Base-by-base conservation (phyloP, 92 coral and sea anemone genomes). In the Hydrozoanthus gracilis region DNA sequence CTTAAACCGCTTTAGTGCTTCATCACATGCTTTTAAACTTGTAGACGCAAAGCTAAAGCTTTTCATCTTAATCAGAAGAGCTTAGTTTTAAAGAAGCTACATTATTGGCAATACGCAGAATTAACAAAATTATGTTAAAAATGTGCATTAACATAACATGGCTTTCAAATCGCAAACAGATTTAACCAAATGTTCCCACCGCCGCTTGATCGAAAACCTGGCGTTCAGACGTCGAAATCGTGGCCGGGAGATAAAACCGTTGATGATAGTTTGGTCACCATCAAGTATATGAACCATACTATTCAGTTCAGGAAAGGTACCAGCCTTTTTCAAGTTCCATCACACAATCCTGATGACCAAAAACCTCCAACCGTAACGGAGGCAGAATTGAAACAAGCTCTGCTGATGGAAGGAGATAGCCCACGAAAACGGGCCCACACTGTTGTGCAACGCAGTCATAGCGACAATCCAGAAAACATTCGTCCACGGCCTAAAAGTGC, bases 111-210 rank as follows among this genome's bases (percentile, higher is more conserved):
- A 80, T 27, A 13, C 69, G 44, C 85, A 48, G 7, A 65, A 20
- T 51, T 80, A 35, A 65, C 64, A 17, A 65, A 46, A 49, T 79
- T 61, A 61, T n/a, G 14, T 7, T 62, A 80, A 65, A 65, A 46
- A 27, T 68, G 73, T 68, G 73, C 58, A 80, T 64, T 80, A 80
- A 80, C 27, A 49, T 80, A 80, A 80, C 74, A 65, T 79, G 71
- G 86, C 90, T 79, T 93, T 89, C 90, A 89, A 93, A 93, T 92
- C 87, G 69, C 91, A 88, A 94, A 94, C 98, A 94, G 98, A 94
- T 94, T 94, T 93, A 94, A 94, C 95, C 98, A 95, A 83, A 87
- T 90, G 91, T 91, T 92, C 87, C 98, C 98, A 74, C 98, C 93
- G 44, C 82, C 86, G 67, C 16, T 84, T 62, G 79, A 86, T 65